Conservation (phyloP, 2,888 invertebrate genomes). For the Eumerus sabulonum region DNA sequence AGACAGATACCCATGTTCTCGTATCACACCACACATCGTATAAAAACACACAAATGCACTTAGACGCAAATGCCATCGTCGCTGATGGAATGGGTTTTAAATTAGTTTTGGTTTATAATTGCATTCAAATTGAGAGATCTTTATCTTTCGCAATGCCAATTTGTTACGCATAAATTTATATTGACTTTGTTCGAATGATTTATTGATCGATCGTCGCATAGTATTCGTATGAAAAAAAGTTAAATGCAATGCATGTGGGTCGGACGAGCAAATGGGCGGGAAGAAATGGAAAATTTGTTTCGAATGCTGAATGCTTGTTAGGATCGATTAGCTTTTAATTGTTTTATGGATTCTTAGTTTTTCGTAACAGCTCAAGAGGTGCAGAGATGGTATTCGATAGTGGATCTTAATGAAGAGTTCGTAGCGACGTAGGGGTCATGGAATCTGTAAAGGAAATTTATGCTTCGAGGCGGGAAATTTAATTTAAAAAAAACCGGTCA, state of each 20-base stretch:
- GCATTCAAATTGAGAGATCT: conserved; percentile 60
- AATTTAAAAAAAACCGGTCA: too few relatives aligned
- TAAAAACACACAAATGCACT: conserved; percentile 6
- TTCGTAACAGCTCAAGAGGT: too few relatives aligned
- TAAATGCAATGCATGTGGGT: conserved; percentile 26
- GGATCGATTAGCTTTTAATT: too few relatives aligned
- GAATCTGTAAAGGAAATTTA: too few relatives aligned
- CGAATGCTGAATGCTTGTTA: too few relatives aligned
- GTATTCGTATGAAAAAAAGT: too few relatives aligned
- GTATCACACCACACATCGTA: background rate
- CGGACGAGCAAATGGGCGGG: conserved; percentile 9
- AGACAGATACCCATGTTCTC: background rate
- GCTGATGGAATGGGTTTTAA: conserved; percentile 3
- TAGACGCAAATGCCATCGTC: background rate
- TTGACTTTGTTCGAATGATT: conserved; percentile 39
- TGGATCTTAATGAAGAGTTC: too few relatives aligned
- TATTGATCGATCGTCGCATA: conserved; percentile 43
- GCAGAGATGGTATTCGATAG: too few relatives aligned
- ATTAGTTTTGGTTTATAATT: conserved; percentile 44
- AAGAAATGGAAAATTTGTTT: conserved; percentile 4
- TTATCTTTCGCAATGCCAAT: conserved; percentile 62
- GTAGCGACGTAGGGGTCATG: too few relatives aligned
- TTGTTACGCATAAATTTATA: conserved; percentile 62
- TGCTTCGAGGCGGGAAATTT: too few relatives aligned
- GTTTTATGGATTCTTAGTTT: too few relatives aligned